Base-by-base conservation (phyloP, 2,113 vertebrate species). In the Rhinolophus ferrumequinum region DNA sequence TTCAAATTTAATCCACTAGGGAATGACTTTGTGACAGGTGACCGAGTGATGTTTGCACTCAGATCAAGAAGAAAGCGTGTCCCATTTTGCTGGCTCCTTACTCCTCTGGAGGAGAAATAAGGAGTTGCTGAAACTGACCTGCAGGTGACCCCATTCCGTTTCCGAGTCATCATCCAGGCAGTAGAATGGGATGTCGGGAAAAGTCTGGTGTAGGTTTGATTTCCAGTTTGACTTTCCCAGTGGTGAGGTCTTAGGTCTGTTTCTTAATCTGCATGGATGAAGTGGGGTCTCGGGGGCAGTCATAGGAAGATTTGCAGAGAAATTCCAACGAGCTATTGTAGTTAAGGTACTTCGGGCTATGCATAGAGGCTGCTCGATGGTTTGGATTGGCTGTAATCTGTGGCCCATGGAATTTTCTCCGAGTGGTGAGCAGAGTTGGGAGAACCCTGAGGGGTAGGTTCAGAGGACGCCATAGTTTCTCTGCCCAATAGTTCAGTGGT, bases 301-400 rank as follows among this genome's bases (percentile, higher is more conserved):
- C 9, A 1, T 12, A 9, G 86, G 75, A n/a, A 47, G 47, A 28
- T 10, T 11, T 64, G n/a, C 64, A n/a, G 19, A 24, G 54, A 52
- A 77, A 41, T 19, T 41, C 26, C 9, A 19, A 14, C 6, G 50
- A 30, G 62, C n/a, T 47, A 0, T 19, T 18, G 4, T 1, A 21
- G 15, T 30, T 8, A 19, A 56, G 38, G 41, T 6, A 12, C 2
- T 41, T 18, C 6, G 22, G 8, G 18, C 38, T 56, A 35, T 8
- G 7, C 67, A 3, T 0, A 50, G 21, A 66, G 62, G 22, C 8
- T 13, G 3, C 6, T 14, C 11, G 18, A 21, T 19, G 19, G 6
- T 22, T 58, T 21, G 56, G 21, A 21, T 58, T 21, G 3, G 56
- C 47, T 22, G 56, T 22, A 2, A 7, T 22, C 56, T 58, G 56